Conservation (phyloP, 2,888 invertebrate species). For the Oscheius myriophilus region DNA sequence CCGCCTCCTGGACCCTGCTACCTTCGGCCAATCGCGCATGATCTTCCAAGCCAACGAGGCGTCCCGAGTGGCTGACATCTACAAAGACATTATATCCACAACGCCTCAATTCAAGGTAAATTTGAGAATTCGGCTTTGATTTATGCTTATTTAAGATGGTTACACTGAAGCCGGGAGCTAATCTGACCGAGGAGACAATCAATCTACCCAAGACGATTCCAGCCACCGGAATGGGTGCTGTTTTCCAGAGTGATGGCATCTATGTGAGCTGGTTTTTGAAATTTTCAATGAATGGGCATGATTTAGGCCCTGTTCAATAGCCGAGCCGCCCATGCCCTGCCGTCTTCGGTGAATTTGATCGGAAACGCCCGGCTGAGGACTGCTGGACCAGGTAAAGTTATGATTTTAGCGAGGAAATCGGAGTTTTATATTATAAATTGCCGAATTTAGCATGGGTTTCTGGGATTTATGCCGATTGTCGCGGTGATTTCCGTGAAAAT, state of each 20-base stretch:
- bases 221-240: slow-evolving; percentile 28
- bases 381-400: background rate
- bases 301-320: slow-evolving; percentile 25
- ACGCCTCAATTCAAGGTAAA: background rate
- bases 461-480: too few relatives aligned
- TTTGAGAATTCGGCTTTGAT: background rate
- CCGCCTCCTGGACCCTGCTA: background rate
- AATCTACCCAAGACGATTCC: slow-evolving; percentile 25
- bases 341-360: slow-evolving; percentile 23
- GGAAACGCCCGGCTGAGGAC: slow-evolving; percentile 14
- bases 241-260: slow-evolving; percentile 1
- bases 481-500: too few relatives aligned
- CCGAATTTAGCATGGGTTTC: too few relatives aligned
- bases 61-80: background rate
- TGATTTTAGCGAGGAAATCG: too few relatives aligned
- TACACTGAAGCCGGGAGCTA: background rate
- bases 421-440: too few relatives aligned
- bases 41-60: background rate
- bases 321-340: slow-evolving; percentile 26
- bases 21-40: slow-evolving; percentile 26
- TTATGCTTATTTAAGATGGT: slow-evolving; percentile 5
- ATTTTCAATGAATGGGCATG: too few relatives aligned
- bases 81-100: slow-evolving; percentile 6
- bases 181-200: slow-evolving; percentile 8
- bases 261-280: background rate